These are phyloP conservation scores for Drosophila basisetae DNA, from an alignment of 2,888 invertebrate genomes.

Conservation along the genomic window DNA sequence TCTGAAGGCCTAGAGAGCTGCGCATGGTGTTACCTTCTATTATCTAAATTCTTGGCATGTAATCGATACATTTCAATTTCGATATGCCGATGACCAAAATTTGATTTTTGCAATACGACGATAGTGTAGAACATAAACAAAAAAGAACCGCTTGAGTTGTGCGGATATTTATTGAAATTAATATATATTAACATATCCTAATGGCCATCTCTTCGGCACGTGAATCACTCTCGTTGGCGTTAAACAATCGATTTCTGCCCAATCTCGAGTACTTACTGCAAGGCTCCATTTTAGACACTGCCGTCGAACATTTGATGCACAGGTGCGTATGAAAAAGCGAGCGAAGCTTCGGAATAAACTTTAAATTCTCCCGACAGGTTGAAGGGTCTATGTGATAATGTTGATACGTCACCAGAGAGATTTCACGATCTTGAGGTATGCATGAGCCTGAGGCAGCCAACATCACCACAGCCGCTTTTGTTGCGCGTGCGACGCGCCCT, in stretches of 20 bases:
- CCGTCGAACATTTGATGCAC: slow-evolving; percentile 95
- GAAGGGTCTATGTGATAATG: slow-evolving; percentile 96
- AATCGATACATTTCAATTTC: neutral
- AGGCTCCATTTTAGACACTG: slow-evolving; percentile 96
- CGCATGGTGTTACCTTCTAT: slow-evolving; percentile 26
- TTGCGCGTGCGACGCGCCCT: slow-evolving; percentile 94
- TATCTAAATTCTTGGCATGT: neutral
- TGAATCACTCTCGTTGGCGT: slow-evolving; percentile 90
- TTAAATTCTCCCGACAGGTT: slow-evolving; percentile 85
- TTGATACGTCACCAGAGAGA: slow-evolving; percentile 94
- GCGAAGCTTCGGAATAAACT: neutral
- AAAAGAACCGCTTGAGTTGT: neutral
- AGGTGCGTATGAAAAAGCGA: slow-evolving; percentile 83
- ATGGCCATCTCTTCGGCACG: slow-evolving; percentile 78
- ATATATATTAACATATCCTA: neutral
- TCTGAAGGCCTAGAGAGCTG: slow-evolving; percentile 4
- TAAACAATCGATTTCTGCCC: slow-evolving; percentile 94
- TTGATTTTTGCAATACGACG: slow-evolving; percentile 1
- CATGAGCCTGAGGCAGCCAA: slow-evolving; percentile 91
- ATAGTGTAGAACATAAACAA: slow-evolving; percentile 29
- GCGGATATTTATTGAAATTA: neutral
- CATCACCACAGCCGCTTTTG: slow-evolving; percentile 89
- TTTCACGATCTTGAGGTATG: slow-evolving; percentile 98
- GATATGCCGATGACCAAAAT: slow-evolving; percentile 6
- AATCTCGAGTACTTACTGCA: slow-evolving; percentile 97